Conservation (phyloP, 1,140 invertebrate genomes). For the Coptotermes formosanus region DNA sequence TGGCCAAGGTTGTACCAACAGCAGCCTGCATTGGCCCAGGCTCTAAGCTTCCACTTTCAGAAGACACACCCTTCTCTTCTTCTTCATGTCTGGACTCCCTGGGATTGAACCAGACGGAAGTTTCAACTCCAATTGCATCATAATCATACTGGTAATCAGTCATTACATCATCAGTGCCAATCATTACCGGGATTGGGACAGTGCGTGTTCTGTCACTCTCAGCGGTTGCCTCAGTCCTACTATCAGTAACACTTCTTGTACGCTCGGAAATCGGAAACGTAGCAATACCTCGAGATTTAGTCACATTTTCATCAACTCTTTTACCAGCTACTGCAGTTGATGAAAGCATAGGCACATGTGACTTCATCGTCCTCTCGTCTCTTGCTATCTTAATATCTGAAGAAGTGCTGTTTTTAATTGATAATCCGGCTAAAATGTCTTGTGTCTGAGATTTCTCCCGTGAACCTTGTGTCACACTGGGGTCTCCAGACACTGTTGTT, state of each 20-base stretch:
- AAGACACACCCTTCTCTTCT: background rate
- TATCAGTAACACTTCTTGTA: background rate
- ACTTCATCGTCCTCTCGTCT: background rate
- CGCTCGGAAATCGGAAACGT: background rate
- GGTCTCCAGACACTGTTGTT: no score
- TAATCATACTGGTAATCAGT: slow-evolving; percentile 27
- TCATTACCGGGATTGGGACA: background rate
- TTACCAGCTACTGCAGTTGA: background rate
- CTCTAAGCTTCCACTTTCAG: background rate
- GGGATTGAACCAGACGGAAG: background rate
- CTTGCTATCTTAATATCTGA: background rate
- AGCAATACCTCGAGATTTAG: background rate
- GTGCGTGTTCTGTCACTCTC: no score
- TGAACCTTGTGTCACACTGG: no score
- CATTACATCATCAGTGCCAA: background rate
- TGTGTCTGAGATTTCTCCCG: no score
- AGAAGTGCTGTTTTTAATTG: background rate
- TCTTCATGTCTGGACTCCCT: slow-evolving; percentile 15
- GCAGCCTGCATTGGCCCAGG: background rate
- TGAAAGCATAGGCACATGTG: background rate
- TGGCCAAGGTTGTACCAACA: background rate
- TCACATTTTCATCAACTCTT: background rate
- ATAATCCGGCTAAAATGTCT: background rate
- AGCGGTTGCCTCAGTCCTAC: no score
- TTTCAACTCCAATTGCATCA: background rate